phyloP scores from a whole-genome alignment of 2,888 invertebrate genomes.

The Prosapia bicincta region DNA sequence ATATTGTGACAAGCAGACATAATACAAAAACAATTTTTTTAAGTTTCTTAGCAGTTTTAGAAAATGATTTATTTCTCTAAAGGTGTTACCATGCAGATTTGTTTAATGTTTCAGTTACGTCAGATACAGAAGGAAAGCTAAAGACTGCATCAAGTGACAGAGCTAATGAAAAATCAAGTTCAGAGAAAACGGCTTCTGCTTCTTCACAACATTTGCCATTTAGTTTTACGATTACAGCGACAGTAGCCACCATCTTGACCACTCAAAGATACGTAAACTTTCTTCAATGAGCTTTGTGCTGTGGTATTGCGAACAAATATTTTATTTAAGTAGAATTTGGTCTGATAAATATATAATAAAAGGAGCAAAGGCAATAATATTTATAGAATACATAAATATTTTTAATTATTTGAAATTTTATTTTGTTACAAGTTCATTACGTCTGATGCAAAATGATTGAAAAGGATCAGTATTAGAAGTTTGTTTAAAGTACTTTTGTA shows the following conservation, averaged over 20 bases:
- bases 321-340: neutral
- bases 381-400: neutral
- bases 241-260: neutral
- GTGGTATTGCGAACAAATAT: neutral
- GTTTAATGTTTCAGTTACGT: neutral
- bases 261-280: neutral
- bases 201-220: neutral
- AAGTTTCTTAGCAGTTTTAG: too few species aligned
- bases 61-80: too few species aligned
- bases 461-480: neutral
- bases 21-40: too few species aligned
- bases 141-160: neutral
- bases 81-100: too few species aligned
- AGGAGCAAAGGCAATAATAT: neutral
- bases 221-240: neutral
- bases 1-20: too few species aligned
- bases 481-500: neutral
- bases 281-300: neutral
- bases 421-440: neutral
- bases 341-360: neutral
- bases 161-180: neutral
- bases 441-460: neutral
- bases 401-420: neutral
- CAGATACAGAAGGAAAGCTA: neutral
- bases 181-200: neutral